Evolutionary conservation across 2,888 invertebrate species (phyloP).

Genomic region (Teleiodes luculella): DNA sequence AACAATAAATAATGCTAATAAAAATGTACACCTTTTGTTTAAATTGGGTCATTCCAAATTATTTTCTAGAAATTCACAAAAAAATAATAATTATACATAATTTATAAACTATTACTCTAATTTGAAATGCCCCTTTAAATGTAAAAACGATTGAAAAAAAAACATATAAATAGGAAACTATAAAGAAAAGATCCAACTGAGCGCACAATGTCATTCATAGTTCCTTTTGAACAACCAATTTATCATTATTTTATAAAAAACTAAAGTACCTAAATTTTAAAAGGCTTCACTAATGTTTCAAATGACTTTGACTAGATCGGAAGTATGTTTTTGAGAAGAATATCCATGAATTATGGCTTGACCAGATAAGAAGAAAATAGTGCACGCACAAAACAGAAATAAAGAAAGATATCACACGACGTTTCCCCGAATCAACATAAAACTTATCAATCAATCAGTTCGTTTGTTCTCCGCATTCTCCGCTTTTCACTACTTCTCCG

Average conservation of each 20-base stretch:
- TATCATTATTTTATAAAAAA: too few relatives aligned
- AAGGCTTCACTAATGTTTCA: too few relatives aligned
- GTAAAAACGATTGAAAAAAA: not conserved
- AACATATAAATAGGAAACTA: not conserved
- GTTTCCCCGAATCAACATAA: not conserved
- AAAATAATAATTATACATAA: too few relatives aligned
- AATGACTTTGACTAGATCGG: too few relatives aligned
- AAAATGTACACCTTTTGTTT: slow-evolving; percentile 6
- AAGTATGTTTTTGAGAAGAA: too few relatives aligned
- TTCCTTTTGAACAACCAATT: too few relatives aligned
- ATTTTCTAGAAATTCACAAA: too few relatives aligned
- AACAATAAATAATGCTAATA: not conserved
- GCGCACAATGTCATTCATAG: too few relatives aligned
- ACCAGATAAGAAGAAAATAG: too few relatives aligned
- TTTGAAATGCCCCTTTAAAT: not conserved
- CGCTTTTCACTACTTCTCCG: slow-evolving; percentile 19
- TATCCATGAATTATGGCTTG: too few relatives aligned
- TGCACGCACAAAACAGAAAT: not conserved
- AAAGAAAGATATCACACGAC: not conserved
- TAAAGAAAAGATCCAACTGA: not conserved
- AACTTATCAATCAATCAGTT: slow-evolving; percentile 22
- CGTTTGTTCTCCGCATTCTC: slow-evolving; percentile 16
- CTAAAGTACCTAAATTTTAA: too few relatives aligned
- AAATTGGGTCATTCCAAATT: not conserved
- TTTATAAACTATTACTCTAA: not conserved